phyloP scores from a whole-genome alignment of 2,888 invertebrate species.

The Allygus modestus region DNA sequence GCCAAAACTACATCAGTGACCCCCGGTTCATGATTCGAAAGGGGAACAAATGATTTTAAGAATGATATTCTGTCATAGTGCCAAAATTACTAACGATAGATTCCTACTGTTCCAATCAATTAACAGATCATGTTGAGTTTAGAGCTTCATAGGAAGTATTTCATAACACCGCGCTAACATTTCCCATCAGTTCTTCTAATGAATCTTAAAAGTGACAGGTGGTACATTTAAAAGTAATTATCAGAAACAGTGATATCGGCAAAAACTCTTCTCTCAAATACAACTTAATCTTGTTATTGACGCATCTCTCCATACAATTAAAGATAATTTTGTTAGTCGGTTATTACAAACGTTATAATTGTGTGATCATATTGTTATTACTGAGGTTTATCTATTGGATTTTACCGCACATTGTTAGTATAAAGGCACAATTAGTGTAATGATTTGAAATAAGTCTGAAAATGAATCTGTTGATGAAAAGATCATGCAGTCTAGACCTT shows the following conservation, averaged over 20 bases:
- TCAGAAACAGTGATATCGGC: background rate
- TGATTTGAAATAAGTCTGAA: slow-evolving; percentile 26
- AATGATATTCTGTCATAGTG: background rate
- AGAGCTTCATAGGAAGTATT: background rate
- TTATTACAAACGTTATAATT: too few relatives aligned
- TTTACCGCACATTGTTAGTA: background rate
- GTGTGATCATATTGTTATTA: background rate
- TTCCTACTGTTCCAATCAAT: background rate
- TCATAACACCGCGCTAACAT: background rate
- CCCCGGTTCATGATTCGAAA: background rate
- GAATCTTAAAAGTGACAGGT: background rate
- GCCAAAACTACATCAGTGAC: background rate
- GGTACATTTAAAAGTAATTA: background rate
- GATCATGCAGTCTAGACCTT: slow-evolving; percentile 50
- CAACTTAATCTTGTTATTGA: background rate
- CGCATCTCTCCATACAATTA: too few relatives aligned
- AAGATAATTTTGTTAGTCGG: too few relatives aligned
- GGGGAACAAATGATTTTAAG: background rate
- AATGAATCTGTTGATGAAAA: slow-evolving; percentile 53
- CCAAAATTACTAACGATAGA: background rate
- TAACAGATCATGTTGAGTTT: slow-evolving; percentile 49
- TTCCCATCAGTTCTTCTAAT: too few relatives aligned
- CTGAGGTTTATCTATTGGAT: background rate
- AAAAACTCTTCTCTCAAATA: background rate
- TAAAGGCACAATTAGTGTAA: background rate